Base-by-base conservation (phyloP, 2,797 vertebrate genomes). In the Rhinophrynus dorsalis region DNA sequence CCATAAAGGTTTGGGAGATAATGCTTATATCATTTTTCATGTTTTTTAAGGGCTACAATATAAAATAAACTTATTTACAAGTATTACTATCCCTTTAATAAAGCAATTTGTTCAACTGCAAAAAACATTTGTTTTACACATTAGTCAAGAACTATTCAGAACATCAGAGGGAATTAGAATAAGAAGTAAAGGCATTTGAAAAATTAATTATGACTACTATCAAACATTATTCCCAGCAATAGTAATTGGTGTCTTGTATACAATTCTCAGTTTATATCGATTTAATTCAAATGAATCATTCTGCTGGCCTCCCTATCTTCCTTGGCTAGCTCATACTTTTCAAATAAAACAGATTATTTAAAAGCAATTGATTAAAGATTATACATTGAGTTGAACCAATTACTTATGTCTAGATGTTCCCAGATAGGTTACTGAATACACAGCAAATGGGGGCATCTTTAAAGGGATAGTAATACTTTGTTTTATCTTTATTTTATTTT, bases 181-280 rank as follows among this genome's bases (percentile, higher is more conserved):
- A 6, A 40, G 2, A 40, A 40, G n/a, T 40, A 1, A 40, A 15
- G 12, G 37, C n/a, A 5, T 40, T 40, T 17, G 6, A 21, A 12
- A 6, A 56, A 56, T 32, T 20, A 45, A 42, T 40, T 35, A 27
- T 27, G 3, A 7, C 6, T n/a, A 30, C 9, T 29, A 26, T 32
- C 17, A 61, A 32, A 27, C 12, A 12, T 44, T 60, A 20, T 30
- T 48, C 8, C 20, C 2, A 23, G 27, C 8, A 45, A 61, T 20
- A 32, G 27, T 15, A 27, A 58, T 58, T 9, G 6, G 17, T n/a
- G 5, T 15, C 18, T 32, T 15, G n/a, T 38, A 23, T 18, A 12
- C 10, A 58, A 12, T 5, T 58, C 55, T 35, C 30, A 11, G 13
- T 27, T 51, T 52, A 21, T 17, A 64, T 38, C 51, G 61, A 64